Evolutionary conservation across 1,140 invertebrate genomes (phyloP), one percentile per base, ranked within the genome.

Genomic region (Melanaphis sacchari): DNA sequence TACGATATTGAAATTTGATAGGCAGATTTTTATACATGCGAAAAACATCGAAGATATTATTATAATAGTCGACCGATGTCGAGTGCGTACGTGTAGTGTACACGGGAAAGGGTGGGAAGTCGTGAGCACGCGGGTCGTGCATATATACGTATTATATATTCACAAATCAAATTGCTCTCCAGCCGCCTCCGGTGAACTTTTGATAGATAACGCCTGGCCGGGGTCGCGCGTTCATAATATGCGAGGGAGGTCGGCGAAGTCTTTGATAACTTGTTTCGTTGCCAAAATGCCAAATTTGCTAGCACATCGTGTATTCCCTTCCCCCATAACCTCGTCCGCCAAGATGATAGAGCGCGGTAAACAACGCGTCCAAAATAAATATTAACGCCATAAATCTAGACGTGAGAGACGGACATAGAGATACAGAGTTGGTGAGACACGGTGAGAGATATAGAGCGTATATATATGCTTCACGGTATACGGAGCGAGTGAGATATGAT

Each of bases 331-430:
- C 9, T 1, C 18, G 18, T 0, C 91, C 21, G 36, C 9, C 41
- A 22, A 22, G n/a, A 22, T 1, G 76, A 21, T 66, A 22, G 66
- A 31, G 31, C n/a, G 91, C 91, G 81, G 81, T 85, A 93, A 82
- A 93, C 91, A 93, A 93, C 91, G 76, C 91, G 24, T 85, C 91
- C 46, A 85, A 93, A 84, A 93, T 93, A 93, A 93, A 93, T 93
- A 93, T 93, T 93, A 93, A 93, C 81, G 91, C 91, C 81, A 93
- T 93, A 93, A 93, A 93, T 93, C 91, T 85, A 93, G 84, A 85
- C 81, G 76, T 7, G 31, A 76, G 59, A n/a, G 59, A 76, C 59
- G 59, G 31, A 76, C 59, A 76, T 31, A 76, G 59, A 76, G 59
- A 76, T 76, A 76, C 59, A 36, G 59, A 66, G 31, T 66, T n/a